These are phyloP conservation scores for Caerostris extrusa DNA, from an alignment of 1,140 invertebrate genomes.

Conservation along the genomic window DNA sequence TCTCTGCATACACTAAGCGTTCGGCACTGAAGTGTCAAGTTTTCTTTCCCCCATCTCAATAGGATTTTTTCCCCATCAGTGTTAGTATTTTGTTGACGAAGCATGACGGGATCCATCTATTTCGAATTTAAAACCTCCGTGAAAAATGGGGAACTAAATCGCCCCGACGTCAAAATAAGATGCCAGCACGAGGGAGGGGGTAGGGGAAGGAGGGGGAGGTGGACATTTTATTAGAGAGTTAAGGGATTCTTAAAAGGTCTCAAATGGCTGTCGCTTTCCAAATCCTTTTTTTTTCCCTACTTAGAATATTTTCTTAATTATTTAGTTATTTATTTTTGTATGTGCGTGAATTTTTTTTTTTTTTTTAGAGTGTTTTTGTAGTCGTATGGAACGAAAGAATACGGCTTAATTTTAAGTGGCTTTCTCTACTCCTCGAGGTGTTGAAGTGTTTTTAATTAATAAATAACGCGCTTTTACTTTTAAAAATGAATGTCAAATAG, in stretches of 20 bases:
- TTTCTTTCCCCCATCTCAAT: not conserved
- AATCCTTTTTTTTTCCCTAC: not conserved
- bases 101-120: conserved; percentile 16
- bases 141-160: conserved; percentile 36
- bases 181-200: not conserved
- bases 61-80: not conserved
- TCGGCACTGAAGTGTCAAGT: not conserved
- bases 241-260: conserved; percentile 25
- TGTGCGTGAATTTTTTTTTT: too few relatives aligned
- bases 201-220: too few relatives aligned
- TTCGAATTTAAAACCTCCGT: conserved; percentile 33
- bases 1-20: not conserved
- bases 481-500: too few relatives aligned
- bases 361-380: too few relatives aligned
- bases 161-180: conserved; percentile 35
- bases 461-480: too few relatives aligned
- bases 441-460: too few relatives aligned
- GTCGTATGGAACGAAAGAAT: too few relatives aligned
- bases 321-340: too few relatives aligned
- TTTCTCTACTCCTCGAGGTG: too few relatives aligned
- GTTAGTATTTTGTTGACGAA: not conserved
- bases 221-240: conserved; percentile 28
- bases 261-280: not conserved
- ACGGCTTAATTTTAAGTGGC: too few relatives aligned
- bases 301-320: too few relatives aligned